phyloP scores from a whole-genome alignment of 2,888 invertebrate genomes.

The Heliconius sara region DNA sequence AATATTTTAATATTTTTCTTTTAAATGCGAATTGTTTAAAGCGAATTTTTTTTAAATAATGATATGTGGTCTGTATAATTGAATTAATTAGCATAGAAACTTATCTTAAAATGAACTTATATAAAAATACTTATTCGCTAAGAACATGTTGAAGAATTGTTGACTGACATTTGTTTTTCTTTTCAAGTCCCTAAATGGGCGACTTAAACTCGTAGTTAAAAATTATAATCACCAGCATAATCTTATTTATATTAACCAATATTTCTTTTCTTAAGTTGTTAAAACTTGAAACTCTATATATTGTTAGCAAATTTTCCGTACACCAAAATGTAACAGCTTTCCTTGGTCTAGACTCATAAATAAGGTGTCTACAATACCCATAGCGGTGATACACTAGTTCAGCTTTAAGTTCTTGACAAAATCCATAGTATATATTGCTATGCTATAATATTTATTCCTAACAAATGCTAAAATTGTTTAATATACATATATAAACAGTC shows the following conservation, averaged over 20 bases:
- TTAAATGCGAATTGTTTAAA: background rate
- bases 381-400: conserved; percentile 4
- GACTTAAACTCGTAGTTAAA: background rate
- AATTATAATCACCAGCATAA: background rate
- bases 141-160: background rate
- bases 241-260: background rate
- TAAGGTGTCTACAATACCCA: conserved; percentile 43
- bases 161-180: too few relatives aligned
- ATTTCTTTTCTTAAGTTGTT: background rate
- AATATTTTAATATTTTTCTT: too few relatives aligned
- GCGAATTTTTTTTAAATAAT: background rate
- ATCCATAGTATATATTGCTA: background rate
- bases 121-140: background rate
- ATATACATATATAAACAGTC: too few relatives aligned
- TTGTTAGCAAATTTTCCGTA: conserved; percentile 29
- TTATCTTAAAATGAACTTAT: too few relatives aligned
- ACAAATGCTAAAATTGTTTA: too few relatives aligned
- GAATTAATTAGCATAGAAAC: background rate
- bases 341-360: conserved; percentile 52
- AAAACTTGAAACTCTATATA: conserved; percentile 15
- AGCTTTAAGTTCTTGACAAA: background rate
- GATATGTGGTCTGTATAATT: background rate
- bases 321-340: conserved; percentile 30
- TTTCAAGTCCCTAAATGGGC: background rate
- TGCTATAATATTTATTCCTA: background rate